These are phyloP conservation scores for Rhopalosiphum padi DNA, from an alignment of 1,140 invertebrate species.

Conservation along the genomic window DNA sequence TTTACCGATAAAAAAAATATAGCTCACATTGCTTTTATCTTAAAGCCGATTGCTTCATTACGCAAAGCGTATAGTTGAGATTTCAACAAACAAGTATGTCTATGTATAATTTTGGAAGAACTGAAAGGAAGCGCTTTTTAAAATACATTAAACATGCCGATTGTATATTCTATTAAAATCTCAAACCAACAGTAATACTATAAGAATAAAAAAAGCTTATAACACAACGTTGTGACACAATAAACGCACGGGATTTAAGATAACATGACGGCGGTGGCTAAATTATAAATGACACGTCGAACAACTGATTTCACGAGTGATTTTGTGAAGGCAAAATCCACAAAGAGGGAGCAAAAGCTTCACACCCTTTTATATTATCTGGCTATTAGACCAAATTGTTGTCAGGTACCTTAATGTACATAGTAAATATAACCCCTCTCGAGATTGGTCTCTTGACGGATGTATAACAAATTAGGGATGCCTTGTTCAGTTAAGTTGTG, in stretches of 20 bases:
- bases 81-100: not conserved
- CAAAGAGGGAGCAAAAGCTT: not conserved
- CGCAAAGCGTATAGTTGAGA: not conserved
- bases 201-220: not conserved
- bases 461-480: slow-evolving; percentile 41
- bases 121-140: not conserved
- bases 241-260: not conserved
- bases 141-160: not conserved
- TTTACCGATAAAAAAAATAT: not conserved
- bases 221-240: not conserved
- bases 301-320: slow-evolving; percentile 19
- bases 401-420: not conserved
- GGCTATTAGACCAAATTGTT: slow-evolving; percentile 26
- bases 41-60: not conserved
- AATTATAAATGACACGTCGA: slow-evolving; percentile 34
- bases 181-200: not conserved
- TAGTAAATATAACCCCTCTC: not conserved
- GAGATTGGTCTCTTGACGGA: slow-evolving; percentile 14
- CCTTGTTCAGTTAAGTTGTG: not conserved
- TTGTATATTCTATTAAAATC: not conserved
- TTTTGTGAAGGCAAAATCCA: not conserved
- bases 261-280: not conserved
- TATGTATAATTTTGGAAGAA: not conserved
- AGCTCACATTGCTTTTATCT: not conserved
- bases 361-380: slow-evolving; percentile 21